Evolutionary conservation across 2,888 invertebrate genomes (phyloP), one percentile per base, ranked within the genome.

Genomic region (Notodonta dromedarius): DNA sequence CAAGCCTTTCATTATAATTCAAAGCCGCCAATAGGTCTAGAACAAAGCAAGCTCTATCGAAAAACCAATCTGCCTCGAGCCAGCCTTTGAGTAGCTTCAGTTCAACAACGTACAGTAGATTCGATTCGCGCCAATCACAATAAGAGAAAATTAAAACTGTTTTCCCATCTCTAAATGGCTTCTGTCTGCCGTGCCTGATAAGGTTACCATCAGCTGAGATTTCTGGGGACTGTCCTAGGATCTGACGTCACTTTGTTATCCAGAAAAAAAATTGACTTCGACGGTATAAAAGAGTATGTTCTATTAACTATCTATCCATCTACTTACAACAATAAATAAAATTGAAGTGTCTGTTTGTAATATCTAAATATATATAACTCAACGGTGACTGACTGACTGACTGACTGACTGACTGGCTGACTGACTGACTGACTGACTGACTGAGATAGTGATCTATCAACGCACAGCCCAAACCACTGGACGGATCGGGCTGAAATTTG

Each of bases 91-190:
- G 39, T 54, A 54, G 54, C 4, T 54, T 54, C 24, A 6, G n/a
- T 13, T 50, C 5, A 7, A 16, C 16, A 16, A 16, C 9, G 16
- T 16, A 50, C 16, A 9, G 50, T 16, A 14, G 16, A 9, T 50
- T 24, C 16, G 35, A 52, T 52, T 52, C 52, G 13, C 32, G 32
- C 52, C 52, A 52, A 52, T 32, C 12, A 9, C 52, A 32, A 52
- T 32, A 32, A 32, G 52, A 52, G 52, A 52, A 24, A 52, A 52
- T 52, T 52, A 52, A 52, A 52, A 13, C 16, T 32, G 52, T 32
- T 52, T 32, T 32, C 52, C 52, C 52, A 52, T 52, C 13, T 32
- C 52, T 5, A 52, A 52, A 52, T 52, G 52, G 52, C 52, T 32
- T 52, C 32, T 13, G 52, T 32, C 52, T 52, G 32, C 12, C 14